Percentiles rank a stretch among this genome's conserved stretches.
These are phyloP conservation scores for Epirrita christyi DNA, from an alignment of 2,888 invertebrate genomes.

Conservation along the genomic window DNA sequence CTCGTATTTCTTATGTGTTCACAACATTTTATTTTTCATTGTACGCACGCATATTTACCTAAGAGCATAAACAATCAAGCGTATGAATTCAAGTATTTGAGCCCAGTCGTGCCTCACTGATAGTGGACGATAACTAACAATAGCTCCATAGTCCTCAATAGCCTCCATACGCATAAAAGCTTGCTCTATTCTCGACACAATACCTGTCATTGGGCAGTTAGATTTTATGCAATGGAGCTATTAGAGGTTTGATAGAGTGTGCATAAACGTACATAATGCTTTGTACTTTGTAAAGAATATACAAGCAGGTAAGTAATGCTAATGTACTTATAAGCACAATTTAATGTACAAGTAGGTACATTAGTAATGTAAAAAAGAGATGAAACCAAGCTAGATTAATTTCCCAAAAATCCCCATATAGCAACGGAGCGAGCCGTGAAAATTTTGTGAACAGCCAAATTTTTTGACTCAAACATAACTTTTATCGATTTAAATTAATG, in stretches of 20 bases:
- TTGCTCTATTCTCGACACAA: constrained; percentile 17
- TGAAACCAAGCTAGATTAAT: too few species aligned
- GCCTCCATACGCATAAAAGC: constrained; percentile 16
- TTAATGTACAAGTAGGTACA: too few species aligned
- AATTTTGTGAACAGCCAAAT: too few species aligned
- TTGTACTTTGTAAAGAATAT: not conserved
- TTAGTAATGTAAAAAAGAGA: too few species aligned
- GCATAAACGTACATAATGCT: not conserved
- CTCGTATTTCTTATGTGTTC: too few species aligned
- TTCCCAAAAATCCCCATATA: too few species aligned
- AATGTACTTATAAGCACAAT: too few species aligned
- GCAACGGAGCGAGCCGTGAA: too few species aligned
- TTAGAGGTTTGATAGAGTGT: not conserved
- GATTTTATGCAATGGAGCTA: constrained; percentile 20
- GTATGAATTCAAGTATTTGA: constrained; percentile 2
- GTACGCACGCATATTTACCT: too few species aligned
- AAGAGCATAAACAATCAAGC: not conserved
- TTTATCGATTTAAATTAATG: too few species aligned
- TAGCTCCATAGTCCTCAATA: constrained; percentile 10
- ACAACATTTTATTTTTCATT: too few species aligned
- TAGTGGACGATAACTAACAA: constrained; percentile 15
- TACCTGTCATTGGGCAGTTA: constrained; percentile 8
- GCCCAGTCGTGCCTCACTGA: constrained; percentile 8
- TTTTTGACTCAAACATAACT: too few species aligned
- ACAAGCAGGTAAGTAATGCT: not conserved